These are phyloP conservation scores for Coluber constrictor DNA, from an alignment of 2,797 vertebrate genomes.

Conservation along the genomic window DNA sequence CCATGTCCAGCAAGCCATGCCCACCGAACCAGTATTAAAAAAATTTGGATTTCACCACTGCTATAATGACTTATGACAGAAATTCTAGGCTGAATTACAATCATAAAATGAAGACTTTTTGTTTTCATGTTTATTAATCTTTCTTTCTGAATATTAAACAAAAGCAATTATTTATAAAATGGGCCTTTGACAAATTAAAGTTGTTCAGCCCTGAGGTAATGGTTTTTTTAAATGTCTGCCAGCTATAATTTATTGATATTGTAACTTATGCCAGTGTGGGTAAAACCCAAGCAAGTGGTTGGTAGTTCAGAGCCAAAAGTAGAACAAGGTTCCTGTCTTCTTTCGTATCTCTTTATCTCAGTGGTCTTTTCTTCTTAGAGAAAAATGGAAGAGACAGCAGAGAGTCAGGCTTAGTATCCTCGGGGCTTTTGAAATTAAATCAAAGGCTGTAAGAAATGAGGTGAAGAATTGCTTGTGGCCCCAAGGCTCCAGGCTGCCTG, in stretches of 20 bases:
- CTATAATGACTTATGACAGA: not conserved
- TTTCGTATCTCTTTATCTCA: not conserved
- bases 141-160: not conserved
- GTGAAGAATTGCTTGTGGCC: not conserved
- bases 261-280: not conserved
- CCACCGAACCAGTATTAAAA: too few species aligned
- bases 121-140: not conserved
- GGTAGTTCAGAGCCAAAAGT: not conserved
- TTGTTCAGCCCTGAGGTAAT: not conserved
- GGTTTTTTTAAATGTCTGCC: not conserved
- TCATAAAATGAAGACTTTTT: not conserved
- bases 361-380: not conserved
- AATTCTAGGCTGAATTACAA: not conserved
- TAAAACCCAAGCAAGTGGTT: not conserved
- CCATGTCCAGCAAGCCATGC: too few species aligned
- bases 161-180: not conserved
- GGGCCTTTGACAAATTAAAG: not conserved
- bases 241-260: not conserved
- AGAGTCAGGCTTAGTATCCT: not conserved
- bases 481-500: not conserved
- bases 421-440: not conserved
- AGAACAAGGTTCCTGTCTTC: not conserved
- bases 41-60: too few species aligned
- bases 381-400: not conserved
- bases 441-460: not conserved